Conservation (phyloP, 1,140 invertebrate genomes). For the Centruroides sculpturatus region DNA sequence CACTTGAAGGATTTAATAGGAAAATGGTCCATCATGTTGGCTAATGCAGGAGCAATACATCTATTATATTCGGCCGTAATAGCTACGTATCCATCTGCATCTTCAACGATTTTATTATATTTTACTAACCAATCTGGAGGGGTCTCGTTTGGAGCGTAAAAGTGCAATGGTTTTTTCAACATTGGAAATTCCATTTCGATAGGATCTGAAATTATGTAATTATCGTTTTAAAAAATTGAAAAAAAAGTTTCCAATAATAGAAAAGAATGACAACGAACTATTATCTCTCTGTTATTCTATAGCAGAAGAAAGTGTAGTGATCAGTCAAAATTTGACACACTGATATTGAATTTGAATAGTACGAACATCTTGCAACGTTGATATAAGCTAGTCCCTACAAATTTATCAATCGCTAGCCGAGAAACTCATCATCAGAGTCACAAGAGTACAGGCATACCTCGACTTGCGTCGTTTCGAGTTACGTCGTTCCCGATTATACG, state of each 20-base stretch:
- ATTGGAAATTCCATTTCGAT: constrained; percentile 27
- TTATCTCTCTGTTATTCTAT: too few species aligned
- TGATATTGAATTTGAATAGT: too few species aligned
- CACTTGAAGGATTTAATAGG: constrained; percentile 26
- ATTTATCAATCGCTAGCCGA: too few species aligned
- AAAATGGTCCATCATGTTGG: constrained; percentile 36
- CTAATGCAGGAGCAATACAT: constrained; percentile 30
- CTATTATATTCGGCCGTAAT: constrained; percentile 36
- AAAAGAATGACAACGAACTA: too few species aligned
- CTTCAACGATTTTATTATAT: constrained; percentile 25
- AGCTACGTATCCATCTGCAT: constrained; percentile 32
- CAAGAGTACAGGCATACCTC: too few species aligned
- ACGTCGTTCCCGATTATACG: too few species aligned
- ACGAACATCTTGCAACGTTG: too few species aligned
- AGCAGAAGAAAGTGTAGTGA: too few species aligned
- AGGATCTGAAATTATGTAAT: constrained; percentile 25
- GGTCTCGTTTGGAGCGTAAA: constrained; percentile 22
- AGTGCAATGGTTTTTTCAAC: constrained; percentile 25
- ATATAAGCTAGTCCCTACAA: too few species aligned
- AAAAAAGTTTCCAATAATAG: neutral
- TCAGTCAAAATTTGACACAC: too few species aligned
- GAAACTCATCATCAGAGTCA: too few species aligned
- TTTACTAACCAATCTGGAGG: constrained; percentile 28
- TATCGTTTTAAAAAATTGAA: neutral
- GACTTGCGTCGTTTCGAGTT: too few species aligned